phyloP scores from a whole-genome alignment of 2,797 vertebrate genomes.

The Tragelaphus eurycerus region DNA sequence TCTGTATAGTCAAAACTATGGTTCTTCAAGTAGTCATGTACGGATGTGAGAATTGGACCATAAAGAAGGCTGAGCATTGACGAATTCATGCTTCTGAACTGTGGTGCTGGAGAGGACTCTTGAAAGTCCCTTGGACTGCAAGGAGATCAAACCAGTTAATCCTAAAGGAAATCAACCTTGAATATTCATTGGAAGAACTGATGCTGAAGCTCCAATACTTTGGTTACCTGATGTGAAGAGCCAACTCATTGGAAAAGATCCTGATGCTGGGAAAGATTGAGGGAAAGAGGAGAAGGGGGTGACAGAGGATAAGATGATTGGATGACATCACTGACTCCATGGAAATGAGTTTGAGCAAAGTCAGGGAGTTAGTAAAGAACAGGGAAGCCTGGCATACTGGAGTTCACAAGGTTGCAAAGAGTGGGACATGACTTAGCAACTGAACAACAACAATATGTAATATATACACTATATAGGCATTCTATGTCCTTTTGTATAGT shows the following conservation, averaged over 20 bases:
- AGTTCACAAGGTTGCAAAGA: neutral
- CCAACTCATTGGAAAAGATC: neutral
- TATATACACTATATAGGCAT: neutral
- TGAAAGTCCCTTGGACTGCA: neutral
- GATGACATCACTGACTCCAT: neutral
- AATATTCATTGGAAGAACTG: neutral
- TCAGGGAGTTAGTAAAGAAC: neutral
- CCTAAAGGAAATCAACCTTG: neutral
- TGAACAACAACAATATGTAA: neutral
- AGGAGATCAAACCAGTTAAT: neutral
- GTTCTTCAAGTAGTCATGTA: neutral
- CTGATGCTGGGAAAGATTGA: neutral
- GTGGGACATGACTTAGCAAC: neutral
- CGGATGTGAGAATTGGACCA: neutral
- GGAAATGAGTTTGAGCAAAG: neutral
- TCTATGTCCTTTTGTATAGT: neutral
- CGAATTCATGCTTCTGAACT: neutral
- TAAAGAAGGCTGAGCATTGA: neutral
- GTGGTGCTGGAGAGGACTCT: neutral
- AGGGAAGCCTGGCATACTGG: neutral
- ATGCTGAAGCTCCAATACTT: neutral
- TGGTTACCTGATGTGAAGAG: neutral
- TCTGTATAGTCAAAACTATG: neutral
- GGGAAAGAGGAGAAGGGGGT: neutral
- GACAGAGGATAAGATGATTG: neutral